Evolutionary conservation across 2,113 vertebrate species (phyloP).

Genomic region (rat (Rattus norvegicus)): DNA sequence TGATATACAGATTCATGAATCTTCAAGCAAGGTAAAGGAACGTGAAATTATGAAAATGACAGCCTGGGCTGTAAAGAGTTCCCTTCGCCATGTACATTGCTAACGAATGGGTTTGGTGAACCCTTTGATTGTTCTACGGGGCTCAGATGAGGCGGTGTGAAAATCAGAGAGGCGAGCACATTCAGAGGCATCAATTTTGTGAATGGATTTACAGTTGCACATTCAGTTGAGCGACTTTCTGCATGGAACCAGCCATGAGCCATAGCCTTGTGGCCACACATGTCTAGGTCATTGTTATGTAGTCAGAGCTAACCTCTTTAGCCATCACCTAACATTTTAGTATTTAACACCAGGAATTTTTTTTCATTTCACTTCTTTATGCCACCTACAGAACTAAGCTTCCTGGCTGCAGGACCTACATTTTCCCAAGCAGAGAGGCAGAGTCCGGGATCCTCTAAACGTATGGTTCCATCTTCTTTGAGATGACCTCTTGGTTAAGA

Average conservation of each 20-base stretch:
- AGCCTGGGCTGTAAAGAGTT: background rate
- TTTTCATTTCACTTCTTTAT: background rate
- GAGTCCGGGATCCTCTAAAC: background rate
- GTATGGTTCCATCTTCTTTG: background rate
- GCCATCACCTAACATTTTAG: background rate
- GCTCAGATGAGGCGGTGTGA: background rate
- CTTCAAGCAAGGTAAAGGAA: background rate
- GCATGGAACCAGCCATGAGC: background rate
- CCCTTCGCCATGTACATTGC: background rate
- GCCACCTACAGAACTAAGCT: background rate
- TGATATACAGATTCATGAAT: conserved; percentile 33
- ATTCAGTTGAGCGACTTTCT: background rate
- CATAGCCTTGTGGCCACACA: rapidly evolving
- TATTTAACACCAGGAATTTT: background rate
- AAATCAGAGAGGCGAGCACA: background rate
- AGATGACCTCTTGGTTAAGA: background rate
- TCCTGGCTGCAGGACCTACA: too few relatives aligned
- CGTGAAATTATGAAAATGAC: conserved; percentile 10
- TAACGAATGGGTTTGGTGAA: background rate
- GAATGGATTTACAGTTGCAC: background rate
- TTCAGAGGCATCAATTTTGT: background rate
- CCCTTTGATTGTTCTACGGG: background rate
- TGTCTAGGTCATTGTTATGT: background rate
- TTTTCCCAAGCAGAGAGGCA: background rate
- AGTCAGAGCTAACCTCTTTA: background rate